phyloP scores from a whole-genome alignment of 2,113 vertebrate species.

The Hippopotamus amphibius region DNA sequence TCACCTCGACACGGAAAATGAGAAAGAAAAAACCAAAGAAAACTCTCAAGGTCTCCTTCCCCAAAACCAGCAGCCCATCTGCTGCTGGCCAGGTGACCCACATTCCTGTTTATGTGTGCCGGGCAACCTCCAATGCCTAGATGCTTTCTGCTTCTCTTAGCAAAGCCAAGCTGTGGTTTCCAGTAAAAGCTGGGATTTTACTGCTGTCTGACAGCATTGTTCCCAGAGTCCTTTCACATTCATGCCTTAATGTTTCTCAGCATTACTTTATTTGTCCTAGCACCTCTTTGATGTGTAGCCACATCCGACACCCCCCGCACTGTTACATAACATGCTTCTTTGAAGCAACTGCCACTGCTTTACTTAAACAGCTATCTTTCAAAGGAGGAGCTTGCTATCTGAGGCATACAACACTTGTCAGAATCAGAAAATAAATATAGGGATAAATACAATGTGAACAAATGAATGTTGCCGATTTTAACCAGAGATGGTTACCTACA shows the following conservation, averaged over 20 bases:
- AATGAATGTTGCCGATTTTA: not conserved
- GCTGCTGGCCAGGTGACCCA: not conserved
- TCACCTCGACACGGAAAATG: not conserved
- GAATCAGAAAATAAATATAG: not conserved
- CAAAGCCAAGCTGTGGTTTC: not conserved
- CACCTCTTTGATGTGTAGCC: not conserved
- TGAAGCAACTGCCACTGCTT: not conserved
- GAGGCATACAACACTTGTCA: not conserved
- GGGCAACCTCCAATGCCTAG: not conserved
- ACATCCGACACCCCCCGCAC: too few relatives aligned
- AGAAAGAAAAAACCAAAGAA: not conserved
- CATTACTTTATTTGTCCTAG: too few relatives aligned
- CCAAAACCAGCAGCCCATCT: not conserved
- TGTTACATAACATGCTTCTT: not conserved
- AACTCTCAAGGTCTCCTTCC: not conserved
- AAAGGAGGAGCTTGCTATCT: not conserved
- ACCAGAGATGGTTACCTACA: not conserved
- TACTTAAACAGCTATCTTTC: not conserved
- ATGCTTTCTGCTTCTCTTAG: not conserved
- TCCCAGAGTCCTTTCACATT: not conserved
- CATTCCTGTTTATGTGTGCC: rapidly evolving
- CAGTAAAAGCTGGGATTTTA: not conserved
- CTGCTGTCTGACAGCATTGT: not conserved
- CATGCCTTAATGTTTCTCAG: not conserved
- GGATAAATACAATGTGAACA: not conserved